phyloP scores from a whole-genome alignment of 2,888 invertebrate species.

The Lithophane semibrunnea region DNA sequence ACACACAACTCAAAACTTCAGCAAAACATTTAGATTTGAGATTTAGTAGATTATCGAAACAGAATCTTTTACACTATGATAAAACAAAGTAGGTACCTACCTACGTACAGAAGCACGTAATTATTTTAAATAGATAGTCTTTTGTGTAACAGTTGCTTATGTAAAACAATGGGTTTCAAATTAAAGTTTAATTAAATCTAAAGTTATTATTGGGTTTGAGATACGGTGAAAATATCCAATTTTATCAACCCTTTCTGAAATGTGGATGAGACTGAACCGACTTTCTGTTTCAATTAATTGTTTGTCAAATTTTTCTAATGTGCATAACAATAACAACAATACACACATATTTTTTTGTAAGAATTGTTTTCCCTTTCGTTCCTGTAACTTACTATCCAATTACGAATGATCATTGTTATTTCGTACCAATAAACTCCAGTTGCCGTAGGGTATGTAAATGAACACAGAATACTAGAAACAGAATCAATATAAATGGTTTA shows the following conservation, averaged over 20 bases:
- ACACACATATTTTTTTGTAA: not conserved
- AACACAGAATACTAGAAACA: conserved; percentile 7
- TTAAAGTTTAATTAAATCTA: conserved; percentile 21
- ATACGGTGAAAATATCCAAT: conserved; percentile 65
- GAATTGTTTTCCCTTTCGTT: conserved; percentile 4
- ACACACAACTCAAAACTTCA: not conserved
- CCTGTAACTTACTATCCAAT: conserved; percentile 1
- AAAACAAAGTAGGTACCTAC: not conserved
- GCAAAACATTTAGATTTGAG: not conserved
- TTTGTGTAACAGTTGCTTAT: not conserved
- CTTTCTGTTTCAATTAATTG: conserved; percentile 71
- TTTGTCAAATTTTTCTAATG: conserved; percentile 67
- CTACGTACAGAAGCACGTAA: not conserved
- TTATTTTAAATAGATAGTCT: not conserved
- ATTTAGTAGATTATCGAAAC: not conserved
- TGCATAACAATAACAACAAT: conserved; percentile 35
- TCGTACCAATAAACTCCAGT: not conserved
- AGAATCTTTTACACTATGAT: not conserved
- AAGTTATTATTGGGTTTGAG: conserved; percentile 30
- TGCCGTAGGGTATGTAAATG: not conserved
- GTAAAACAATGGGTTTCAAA: conserved; percentile 10
- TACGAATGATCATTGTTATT: conserved; percentile 16
- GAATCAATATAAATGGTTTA: conserved; percentile 1
- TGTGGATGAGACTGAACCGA: conserved; percentile 5
- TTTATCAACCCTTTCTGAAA: conserved; percentile 60